phyloP scores from a whole-genome alignment of 2,113 vertebrate genomes.

The Sturnira hondurensis region DNA sequence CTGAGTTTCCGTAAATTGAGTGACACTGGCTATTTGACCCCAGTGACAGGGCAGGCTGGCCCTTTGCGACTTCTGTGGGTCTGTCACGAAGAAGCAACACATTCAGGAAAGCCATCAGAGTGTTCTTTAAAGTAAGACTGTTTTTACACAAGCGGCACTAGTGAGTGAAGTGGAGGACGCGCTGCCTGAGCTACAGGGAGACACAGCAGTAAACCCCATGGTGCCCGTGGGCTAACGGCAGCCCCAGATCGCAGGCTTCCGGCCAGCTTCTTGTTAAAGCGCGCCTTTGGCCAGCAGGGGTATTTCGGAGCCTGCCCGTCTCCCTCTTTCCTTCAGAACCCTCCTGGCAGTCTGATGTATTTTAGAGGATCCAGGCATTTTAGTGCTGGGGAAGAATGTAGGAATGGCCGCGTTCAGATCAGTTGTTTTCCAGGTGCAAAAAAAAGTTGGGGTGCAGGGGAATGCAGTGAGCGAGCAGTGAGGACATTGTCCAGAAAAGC shows the following conservation, averaged over 20 bases:
- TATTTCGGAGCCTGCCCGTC: background rate
- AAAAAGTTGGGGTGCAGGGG: background rate
- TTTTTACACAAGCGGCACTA: background rate
- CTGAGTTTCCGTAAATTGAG: background rate
- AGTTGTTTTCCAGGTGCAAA: background rate
- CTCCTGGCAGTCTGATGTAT: background rate
- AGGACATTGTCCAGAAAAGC: no score
- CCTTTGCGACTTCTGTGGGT: background rate
- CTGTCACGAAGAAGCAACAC: background rate
- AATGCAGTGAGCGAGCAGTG: background rate
- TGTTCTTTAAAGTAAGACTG: background rate
- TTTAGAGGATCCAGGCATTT: background rate
- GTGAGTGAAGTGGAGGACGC: background rate
- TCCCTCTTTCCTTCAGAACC: background rate
- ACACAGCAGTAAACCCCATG: background rate
- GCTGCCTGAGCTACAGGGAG: background rate
- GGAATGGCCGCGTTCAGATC: background rate
- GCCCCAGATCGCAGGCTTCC: background rate
- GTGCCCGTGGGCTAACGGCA: background rate
- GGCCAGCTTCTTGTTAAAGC: background rate
- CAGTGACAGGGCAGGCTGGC: background rate
- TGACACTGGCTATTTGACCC: background rate
- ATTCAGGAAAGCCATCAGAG: background rate
- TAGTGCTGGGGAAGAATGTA: background rate
- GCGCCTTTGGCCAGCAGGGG: background rate